A percentile compares a stretch with the other conserved stretches of the same genome.
Evolutionary conservation across 1,140 invertebrate genomes (phyloP).

Genomic region (Radopholus similis): DNA sequence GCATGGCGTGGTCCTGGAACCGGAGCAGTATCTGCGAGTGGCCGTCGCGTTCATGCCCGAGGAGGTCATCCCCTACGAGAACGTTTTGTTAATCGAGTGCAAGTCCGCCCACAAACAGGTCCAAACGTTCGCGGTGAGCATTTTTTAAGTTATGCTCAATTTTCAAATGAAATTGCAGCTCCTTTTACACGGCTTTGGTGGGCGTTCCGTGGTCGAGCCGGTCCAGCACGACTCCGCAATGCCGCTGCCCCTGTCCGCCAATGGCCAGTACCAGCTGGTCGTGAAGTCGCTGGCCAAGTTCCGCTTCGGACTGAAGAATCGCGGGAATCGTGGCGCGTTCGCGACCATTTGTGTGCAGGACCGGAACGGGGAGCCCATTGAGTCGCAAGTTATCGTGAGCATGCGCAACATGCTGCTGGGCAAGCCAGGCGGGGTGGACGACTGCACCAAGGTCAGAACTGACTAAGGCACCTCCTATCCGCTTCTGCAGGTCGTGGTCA

Average conservation of each 20-base stretch:
- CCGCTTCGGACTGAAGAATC: slow-evolving; percentile 5
- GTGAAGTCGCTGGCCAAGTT: neutral
- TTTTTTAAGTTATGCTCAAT: neutral
- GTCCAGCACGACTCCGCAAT: neutral
- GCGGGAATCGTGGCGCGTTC: neutral
- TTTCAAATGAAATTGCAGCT: neutral
- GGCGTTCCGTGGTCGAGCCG: slow-evolving; percentile 1
- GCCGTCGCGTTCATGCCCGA: neutral
- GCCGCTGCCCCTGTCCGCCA: slow-evolving; percentile 4
- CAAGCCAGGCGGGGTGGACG: neutral
- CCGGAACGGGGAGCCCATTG: neutral
- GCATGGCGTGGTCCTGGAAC: neutral
- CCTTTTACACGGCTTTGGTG: slow-evolving; percentile 5
- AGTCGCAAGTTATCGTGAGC: neutral
- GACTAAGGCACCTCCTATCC: neutral
- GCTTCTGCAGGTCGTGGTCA: no score
- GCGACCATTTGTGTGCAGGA: slow-evolving; percentile 3
- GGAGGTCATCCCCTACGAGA: neutral
- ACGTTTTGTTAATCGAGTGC: neutral
- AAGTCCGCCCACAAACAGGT: neutral
- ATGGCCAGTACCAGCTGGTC: slow-evolving; percentile 9
- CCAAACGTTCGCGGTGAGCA: neutral
- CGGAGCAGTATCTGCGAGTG: neutral
- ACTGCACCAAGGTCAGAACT: neutral
- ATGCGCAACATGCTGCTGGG: neutral